Evolutionary conservation across 35 echinoderm and acorn worm species (phyloP), one percentile per base, ranked within the genome.

Genomic region (Chiridota heheva): DNA sequence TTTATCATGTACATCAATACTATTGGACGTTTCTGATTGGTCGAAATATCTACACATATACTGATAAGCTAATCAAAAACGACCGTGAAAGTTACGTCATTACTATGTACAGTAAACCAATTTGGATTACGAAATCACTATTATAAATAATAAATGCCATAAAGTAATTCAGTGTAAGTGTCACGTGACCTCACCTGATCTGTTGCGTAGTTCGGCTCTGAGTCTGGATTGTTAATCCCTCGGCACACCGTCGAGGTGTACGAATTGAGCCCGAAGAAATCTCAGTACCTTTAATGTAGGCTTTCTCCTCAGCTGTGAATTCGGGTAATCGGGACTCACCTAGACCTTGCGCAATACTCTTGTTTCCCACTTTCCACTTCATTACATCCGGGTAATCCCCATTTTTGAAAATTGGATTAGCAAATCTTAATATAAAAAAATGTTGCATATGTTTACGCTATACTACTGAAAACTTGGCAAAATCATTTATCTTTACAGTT

Each of bases 301-400:
- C 42, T 42, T 92, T 89, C 72, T 98, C 95, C 57, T 91, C 89
- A 18, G 88, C 89, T 25, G 95, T 98, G 57, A 98, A 98, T 24
- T 10, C 40, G 26, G 95, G 95, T 0, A 98, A 75, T 20, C 95
- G 83, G 22, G 89, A 91, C 68, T 91, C 80, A 12, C 42, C 41
- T 15, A 92, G 58, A 1, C 85, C 85, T 65, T 98, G 95, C 7
- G 72, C 89, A 28, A 60, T 22, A 64, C 95, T 98, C 69, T 92
- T 98, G 62, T 88, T 98, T 18, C 84, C 95, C 26, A 98, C 85
- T 35, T 98, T 84, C 89, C 85, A 92, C 61, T 86, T 88, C 95
- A 98, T 98, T 22, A 75, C 69, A 40, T 91, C 95, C 0, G 93
- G 95, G 72, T 98, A 98, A 70, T 98, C 95, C 15, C 89, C 95